Percentiles rank a stretch among this genome's conserved stretches.
phyloP scores from a whole-genome alignment of 2,113 vertebrate genomes.

The Sardina pilchardus region DNA sequence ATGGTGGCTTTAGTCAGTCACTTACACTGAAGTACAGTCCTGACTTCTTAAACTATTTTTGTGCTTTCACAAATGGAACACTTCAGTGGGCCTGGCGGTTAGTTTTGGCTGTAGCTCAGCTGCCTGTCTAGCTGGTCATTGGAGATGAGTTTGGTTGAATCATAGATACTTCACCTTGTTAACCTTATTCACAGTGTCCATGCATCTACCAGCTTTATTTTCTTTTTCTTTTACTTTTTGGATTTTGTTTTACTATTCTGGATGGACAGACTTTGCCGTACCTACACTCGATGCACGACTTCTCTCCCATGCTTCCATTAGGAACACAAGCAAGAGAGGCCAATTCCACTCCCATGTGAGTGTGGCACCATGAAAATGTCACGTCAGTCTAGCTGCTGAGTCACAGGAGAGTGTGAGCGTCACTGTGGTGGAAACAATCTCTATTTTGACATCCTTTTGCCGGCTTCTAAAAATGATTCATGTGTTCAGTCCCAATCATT shows the following conservation, averaged over 20 bases:
- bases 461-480: not conserved
- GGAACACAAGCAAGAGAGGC: not conserved
- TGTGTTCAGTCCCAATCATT: not conserved
- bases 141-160: too few species aligned
- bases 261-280: not conserved
- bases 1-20: too few species aligned
- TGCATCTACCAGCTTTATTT: too few species aligned
- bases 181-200: too few species aligned
- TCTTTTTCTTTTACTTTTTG: not conserved
- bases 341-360: not conserved
- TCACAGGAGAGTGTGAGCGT: not conserved
- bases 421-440: not conserved
- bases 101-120: too few species aligned
- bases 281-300: not conserved
- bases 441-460: not conserved
- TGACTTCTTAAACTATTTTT: too few species aligned
- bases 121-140: too few species aligned
- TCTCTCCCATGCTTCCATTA: not conserved
- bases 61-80: too few species aligned
- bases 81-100: too few species aligned
- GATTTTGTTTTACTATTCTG: not conserved
- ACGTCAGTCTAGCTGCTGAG: not conserved
- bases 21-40: too few species aligned
- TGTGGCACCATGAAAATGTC: not conserved
- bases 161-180: too few species aligned